Base-by-base conservation (phyloP, 2,797 vertebrate species). In the Semotilus atromaculatus region DNA sequence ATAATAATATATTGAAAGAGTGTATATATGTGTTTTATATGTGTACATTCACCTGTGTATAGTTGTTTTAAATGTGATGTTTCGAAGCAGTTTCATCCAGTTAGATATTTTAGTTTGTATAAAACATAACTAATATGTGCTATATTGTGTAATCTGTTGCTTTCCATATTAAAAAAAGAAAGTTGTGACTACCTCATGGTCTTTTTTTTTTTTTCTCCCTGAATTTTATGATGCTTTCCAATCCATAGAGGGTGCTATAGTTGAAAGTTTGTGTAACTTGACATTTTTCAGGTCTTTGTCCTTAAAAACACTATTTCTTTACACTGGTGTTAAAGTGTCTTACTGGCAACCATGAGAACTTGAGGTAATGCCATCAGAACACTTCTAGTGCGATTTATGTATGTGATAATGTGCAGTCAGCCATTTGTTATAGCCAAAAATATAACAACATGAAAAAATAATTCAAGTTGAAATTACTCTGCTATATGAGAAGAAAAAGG, bases 1-100 rank as follows among this genome's bases (percentile, higher is more conserved):
- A 96, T 95, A 96, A 96, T 96, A 96, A 96, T 96, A 96, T 96
- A 96, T 96, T 96, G 92, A 95, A 94, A 93, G 93, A 94, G 92
- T 96, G 95, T 96, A 95, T 95, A 96, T 96, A 96, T 92, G 91
- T 95, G 94, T 95, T 94, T 93, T 94, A 95, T 96, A 96, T 93
- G 92, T 96, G 95, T 96, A 96, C 92, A 96, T 96, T 93, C 94
- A 93, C 92, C 90, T 93, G 92, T 96, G 94, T 95, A 96, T 95
- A 96, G 94, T 93, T 91, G 48, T 87, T 94, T 94, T 92, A 94
- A 94, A 93, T 93, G 91, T 93, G 91, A 89, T 91, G 92, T 92
- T 94, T 93, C 94, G 88, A 91, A 90, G 91, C 91, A 88, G 89
- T 92, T 93, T 94, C 89, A 91, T 90, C 36, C 88, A 91, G 89